Conservation (phyloP, 2,797 vertebrate species). For the Cuculus canorus region DNA sequence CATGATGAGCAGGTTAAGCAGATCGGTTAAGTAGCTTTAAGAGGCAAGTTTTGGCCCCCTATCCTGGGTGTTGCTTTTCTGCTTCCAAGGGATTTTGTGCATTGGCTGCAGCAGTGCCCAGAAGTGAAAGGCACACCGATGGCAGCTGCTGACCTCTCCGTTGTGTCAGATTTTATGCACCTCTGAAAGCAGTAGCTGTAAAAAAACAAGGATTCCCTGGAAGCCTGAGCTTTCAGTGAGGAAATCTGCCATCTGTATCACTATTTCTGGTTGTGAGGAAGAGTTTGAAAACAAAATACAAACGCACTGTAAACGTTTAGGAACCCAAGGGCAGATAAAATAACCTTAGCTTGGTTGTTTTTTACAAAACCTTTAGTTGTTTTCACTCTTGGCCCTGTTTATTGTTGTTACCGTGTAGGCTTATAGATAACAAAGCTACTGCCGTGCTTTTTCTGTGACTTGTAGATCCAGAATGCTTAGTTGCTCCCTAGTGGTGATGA, state of each 20-base stretch:
- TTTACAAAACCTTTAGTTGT: background rate
- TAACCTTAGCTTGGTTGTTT: background rate
- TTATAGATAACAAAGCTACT: background rate
- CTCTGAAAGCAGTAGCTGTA: background rate
- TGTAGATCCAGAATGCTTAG: background rate
- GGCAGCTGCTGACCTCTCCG: background rate
- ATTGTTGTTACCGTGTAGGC: background rate
- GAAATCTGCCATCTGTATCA: rapidly evolving
- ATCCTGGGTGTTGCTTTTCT: background rate
- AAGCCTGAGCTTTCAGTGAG: background rate
- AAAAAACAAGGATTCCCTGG: background rate
- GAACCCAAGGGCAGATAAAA: background rate
- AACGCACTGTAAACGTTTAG: background rate
- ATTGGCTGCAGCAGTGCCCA: background rate
- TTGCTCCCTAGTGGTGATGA: background rate
- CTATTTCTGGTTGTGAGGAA: background rate
- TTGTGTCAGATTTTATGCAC: background rate
- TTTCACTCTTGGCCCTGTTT: background rate
- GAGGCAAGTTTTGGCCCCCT: background rate
- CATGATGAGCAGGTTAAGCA: background rate
- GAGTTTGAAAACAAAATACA: background rate
- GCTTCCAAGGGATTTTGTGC: background rate
- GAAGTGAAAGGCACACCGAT: background rate
- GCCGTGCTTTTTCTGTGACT: background rate
- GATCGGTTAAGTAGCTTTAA: background rate